These are phyloP conservation scores for Nephrotoma guestfalica DNA, from an alignment of 2,888 invertebrate genomes.

Conservation along the genomic window DNA sequence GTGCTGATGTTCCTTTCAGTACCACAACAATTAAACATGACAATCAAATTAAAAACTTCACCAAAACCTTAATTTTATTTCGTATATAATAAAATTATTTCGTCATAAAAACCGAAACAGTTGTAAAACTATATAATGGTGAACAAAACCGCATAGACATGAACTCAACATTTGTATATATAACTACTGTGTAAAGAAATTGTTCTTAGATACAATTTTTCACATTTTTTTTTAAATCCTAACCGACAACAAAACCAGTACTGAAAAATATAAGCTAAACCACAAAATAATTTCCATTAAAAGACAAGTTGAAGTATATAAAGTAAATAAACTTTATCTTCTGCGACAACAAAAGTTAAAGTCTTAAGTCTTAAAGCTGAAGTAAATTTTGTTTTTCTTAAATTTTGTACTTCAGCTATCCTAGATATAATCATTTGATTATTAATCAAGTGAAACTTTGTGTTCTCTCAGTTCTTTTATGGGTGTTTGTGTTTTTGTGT, in stretches of 20 bases:
- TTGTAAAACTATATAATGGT: no score
- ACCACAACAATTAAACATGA: no score
- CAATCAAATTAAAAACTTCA: no score
- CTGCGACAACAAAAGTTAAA: not conserved
- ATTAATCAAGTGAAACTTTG: not conserved
- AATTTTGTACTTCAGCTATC: not conserved
- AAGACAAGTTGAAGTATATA: not conserved
- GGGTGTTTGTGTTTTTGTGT: no score
- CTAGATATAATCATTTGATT: not conserved
- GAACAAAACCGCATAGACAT: no score
- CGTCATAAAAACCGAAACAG: no score
- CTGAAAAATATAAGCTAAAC: not conserved
- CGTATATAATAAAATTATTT: no score
- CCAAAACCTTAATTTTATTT: no score
- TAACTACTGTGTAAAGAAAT: no score
- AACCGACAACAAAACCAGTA: not conserved
- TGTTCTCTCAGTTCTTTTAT: not conserved
- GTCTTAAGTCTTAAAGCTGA: not conserved
- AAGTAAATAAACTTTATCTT: not conserved
- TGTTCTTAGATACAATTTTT: no score
- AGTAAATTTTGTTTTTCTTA: not conserved
- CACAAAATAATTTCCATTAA: not conserved
- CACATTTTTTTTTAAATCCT: not conserved
- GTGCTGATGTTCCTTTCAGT: no score
- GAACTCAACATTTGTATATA: no score